phyloP scores from a whole-genome alignment of 1,140 invertebrate species.

The Teleogryllus occipitalis region DNA sequence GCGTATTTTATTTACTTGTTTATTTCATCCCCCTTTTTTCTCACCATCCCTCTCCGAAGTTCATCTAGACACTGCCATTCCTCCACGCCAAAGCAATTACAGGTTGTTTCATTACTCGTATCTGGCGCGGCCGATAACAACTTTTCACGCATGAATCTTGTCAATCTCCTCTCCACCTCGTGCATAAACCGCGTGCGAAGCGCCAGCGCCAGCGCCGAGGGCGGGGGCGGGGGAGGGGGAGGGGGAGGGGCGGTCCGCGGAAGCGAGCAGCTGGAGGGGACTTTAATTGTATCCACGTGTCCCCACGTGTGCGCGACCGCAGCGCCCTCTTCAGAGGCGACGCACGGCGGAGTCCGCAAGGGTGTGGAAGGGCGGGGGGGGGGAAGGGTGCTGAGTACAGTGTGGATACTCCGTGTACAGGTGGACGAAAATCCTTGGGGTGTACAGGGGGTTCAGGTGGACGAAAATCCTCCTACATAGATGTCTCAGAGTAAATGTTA shows the following conservation, averaged over 20 bases:
- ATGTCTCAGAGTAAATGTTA: too few relatives aligned
- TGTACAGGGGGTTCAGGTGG: too few relatives aligned
- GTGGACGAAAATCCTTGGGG: too few relatives aligned
- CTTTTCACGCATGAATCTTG: conserved; percentile 4
- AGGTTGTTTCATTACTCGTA: neutral
- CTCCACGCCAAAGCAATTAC: neutral
- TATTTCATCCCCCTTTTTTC: neutral
- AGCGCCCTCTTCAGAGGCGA: neutral
- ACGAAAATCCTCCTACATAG: too few relatives aligned
- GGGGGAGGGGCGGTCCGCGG: too few relatives aligned
- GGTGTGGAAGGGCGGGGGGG: too few relatives aligned
- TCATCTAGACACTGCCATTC: neutral
- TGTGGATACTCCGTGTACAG: too few relatives aligned
- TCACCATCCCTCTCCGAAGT: neutral
- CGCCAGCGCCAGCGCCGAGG: neutral
- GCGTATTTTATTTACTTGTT: too few relatives aligned
- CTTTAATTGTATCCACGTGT: conserved; percentile 4
- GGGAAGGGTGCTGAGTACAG: too few relatives aligned
- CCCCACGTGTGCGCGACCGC: neutral
- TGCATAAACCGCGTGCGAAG: neutral
- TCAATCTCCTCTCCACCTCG: neutral
- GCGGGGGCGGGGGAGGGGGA: too few relatives aligned
- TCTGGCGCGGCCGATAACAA: neutral
- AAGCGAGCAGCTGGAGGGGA: neutral
- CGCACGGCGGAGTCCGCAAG: too few relatives aligned